These are phyloP conservation scores for Rhynchopsitta pachyrhyncha DNA, from an alignment of 2,113 vertebrate genomes.

Conservation along the genomic window DNA sequence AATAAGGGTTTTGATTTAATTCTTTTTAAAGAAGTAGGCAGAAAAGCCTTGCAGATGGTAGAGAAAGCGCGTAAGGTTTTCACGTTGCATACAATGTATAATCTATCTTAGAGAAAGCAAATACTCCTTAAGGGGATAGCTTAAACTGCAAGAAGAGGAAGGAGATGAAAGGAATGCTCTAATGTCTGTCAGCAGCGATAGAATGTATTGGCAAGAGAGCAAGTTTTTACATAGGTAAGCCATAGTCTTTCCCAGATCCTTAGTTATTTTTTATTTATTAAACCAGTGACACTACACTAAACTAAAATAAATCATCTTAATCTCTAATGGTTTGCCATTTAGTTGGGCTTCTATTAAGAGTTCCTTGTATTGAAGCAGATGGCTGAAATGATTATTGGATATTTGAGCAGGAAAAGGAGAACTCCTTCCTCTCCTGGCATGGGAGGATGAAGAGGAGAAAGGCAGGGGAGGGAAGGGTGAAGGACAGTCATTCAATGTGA, in stretches of 20 bases:
- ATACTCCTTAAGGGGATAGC: conserved; percentile 74
- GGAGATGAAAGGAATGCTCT: conserved; percentile 75
- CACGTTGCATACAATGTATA: conserved; percentile 53
- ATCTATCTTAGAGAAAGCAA: conserved; percentile 73
- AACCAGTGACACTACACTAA: conserved; percentile 45
- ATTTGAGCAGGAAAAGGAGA: conserved; percentile 52
- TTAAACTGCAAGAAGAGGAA: conserved; percentile 73
- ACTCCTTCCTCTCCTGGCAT: conserved; percentile 50
- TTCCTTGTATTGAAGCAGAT: conserved; percentile 39
- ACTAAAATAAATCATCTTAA: conserved; percentile 65
- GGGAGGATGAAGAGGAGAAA: conserved; percentile 21
- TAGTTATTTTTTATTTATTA: conserved; percentile 71
- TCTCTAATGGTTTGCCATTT: conserved; percentile 49
- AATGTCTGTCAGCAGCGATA: conserved; percentile 71
- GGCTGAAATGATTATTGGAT: conserved; percentile 49
- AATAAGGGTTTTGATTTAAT: conserved; percentile 24
- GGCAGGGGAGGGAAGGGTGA: background rate
- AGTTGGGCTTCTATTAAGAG: conserved; percentile 52
- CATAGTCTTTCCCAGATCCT: conserved; percentile 53
- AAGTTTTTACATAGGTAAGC: conserved; percentile 59
- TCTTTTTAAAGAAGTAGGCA: conserved; percentile 52
- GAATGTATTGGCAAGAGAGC: conserved; percentile 57
- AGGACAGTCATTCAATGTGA: background rate
- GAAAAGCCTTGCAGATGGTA: conserved; percentile 67
- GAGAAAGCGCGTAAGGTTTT: conserved; percentile 65